These are phyloP conservation scores for Diachasmimorpha longicaudata DNA, from an alignment of 1,140 invertebrate genomes.

Conservation along the genomic window DNA sequence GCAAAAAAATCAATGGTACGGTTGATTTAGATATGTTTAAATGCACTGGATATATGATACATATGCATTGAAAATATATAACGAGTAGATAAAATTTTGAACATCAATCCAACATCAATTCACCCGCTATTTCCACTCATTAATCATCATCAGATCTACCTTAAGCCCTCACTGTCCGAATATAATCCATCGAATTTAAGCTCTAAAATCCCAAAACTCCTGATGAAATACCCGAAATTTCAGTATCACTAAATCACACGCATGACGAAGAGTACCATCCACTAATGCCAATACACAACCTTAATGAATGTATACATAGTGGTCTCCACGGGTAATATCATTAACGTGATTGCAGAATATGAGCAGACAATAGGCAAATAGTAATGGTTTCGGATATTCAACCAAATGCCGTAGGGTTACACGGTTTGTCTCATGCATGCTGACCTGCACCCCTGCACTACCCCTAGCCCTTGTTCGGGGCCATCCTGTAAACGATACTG, in stretches of 20 bases:
- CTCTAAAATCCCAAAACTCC: background rate
- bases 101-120: no score
- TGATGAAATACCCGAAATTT: background rate
- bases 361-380: slow-evolving; percentile 9
- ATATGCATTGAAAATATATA: no score
- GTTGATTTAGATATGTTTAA: no score
- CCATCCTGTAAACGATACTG: slow-evolving; percentile 6
- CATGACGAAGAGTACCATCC: background rate
- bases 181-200: background rate
- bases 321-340: background rate
- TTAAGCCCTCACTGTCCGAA: no score
- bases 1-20: no score
- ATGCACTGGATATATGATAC: no score
- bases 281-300: background rate
- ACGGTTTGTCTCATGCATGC: background rate
- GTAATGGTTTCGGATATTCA: slow-evolving; percentile 2
- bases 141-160: no score
- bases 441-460: background rate
- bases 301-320: slow-evolving; percentile 1
- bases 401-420: background rate
- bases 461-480: no score
- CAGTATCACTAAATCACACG: background rate
- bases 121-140: no score
- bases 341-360: slow-evolving; percentile 6
- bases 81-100: no score